Conservation (phyloP, 2,888 invertebrate genomes). For the Rhimphoctona megacephalus region DNA sequence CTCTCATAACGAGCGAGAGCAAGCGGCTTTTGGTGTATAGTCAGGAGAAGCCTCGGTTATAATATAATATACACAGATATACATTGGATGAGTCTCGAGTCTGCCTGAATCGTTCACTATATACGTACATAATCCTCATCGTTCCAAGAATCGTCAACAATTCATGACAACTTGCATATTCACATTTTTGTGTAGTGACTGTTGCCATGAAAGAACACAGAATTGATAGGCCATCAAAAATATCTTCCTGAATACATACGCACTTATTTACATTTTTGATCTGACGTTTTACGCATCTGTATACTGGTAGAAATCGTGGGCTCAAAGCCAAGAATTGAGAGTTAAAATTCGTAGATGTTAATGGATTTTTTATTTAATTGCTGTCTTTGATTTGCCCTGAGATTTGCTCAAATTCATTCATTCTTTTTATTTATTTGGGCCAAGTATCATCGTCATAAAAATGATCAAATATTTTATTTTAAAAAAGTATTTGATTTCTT, state of each 20-base stretch:
- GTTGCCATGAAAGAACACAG: not conserved
- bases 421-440: not conserved
- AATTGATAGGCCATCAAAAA: not conserved
- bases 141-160: conserved; percentile 58
- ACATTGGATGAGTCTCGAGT: conserved; percentile 9
- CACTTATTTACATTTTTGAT: not conserved
- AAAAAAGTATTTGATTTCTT: too few relatives aligned
- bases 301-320: not conserved
- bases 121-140: conserved; percentile 25
- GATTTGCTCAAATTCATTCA: not conserved
- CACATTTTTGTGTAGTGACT: conserved; percentile 29
- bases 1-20: conserved; percentile 75
- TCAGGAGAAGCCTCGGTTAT: conserved; percentile 25
- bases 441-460: too few relatives aligned
- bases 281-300: not conserved
- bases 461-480: too few relatives aligned
- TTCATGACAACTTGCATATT: conserved; percentile 39
- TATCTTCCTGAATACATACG: not conserved
- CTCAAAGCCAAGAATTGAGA: not conserved
- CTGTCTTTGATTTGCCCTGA: not conserved
- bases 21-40: conserved; percentile 54
- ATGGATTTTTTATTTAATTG: not conserved
- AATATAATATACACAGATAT: not conserved
- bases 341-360: not conserved
- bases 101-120: conserved; percentile 2